Evolutionary conservation across 2,797 vertebrate genomes (phyloP), one percentile per base, ranked within the genome.

Genomic region (Pipistrellus nathusii): DNA sequence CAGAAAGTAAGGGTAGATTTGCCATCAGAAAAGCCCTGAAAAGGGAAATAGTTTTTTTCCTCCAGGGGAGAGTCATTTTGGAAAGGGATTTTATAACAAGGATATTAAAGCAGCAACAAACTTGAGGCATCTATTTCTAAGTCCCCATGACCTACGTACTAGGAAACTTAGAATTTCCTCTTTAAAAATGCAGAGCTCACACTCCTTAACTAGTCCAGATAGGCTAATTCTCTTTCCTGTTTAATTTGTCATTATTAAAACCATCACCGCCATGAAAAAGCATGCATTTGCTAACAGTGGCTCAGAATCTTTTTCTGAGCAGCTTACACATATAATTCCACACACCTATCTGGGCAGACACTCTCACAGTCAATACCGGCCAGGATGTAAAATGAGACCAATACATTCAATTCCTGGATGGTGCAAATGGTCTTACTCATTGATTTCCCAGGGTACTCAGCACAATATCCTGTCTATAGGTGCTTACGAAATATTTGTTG

Each of bases 401-500:
- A 2, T 27, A 14, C 4, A 35, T 62, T 46, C 23, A 59, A 1
- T 66, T 87, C n/a, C 55, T 53, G 27, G 21, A 77, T 21, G 51
- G 32, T n/a, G 73, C 53, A 32, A 38, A 57, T 6, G 21, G 12
- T 81, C 53, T 85, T 53, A 27, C 30, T 93, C 7, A n/a, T 72
- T 15, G 78, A 46, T 80, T 80, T 75, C 27, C 8, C 27, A 25
- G 1, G 30, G 14, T 80, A 14, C 44, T 83, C 64, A 68, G 57
- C 38, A 44, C 21, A 57, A 9, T 80, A 32, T 30, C 86, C 57
- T 93, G 23, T 82, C 57, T 89, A 14, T 75, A 84, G 68, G 46
- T 68, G 38, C 62, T 93, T 87, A 55, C 75, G 76, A 92, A 75
- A 86, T 93, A 44, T 83, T 90, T 87, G 68, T 55, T 78, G 27